Base-by-base conservation (phyloP, 1,140 invertebrate genomes). In the Papilio helenus region DNA sequence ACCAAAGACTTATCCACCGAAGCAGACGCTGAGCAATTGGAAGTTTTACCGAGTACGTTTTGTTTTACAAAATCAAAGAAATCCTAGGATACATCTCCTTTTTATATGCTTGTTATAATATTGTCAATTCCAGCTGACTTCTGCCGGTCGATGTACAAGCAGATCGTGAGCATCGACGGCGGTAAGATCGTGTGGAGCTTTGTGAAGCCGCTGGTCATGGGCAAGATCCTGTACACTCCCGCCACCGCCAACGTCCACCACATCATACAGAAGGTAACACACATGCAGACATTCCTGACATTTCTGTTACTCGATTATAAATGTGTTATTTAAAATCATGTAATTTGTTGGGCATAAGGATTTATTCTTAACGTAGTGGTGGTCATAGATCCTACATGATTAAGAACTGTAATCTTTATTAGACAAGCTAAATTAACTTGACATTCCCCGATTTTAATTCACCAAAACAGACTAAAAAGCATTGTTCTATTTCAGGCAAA, bases 101-200 rank as follows among this genome's bases (percentile, higher is more conserved):
- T n/a, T n/a, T n/a, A n/a, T n/a, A n/a, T n/a, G n/a, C n/a, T n/a
- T 39, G 7, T 39, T 39, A 39, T 39, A 8, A 39, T 39, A 39
- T 12, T 77, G 74, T 55, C 7, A 12, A 79, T 86, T 83, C 0
- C 83, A 96, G 96, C 95, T 5, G 95, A 96, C 10, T 96, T 96
- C 87, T 97, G 96, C 81, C 95, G 95, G 26, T 93, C 95, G 1
- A 90, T 96, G 2, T 96, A 97, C 81, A 94, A 95, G 80, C 95
- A 95, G 81, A 89, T 97, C 1, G 90, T 95, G 0, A 92, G 87
- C 4, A 95, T 96, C 83, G 94, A 95, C 14, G 96, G 95, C 16
- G 96, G 96, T 1, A 97, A 97, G 85, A 96, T 97, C 18, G 91
- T 96, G 23, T 97, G 96, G 96, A 96, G 95, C 12, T 96, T 96